Evolutionary conservation across 2,888 invertebrate species (phyloP).

Genomic region (Caenorhabditis macrosperma): DNA sequence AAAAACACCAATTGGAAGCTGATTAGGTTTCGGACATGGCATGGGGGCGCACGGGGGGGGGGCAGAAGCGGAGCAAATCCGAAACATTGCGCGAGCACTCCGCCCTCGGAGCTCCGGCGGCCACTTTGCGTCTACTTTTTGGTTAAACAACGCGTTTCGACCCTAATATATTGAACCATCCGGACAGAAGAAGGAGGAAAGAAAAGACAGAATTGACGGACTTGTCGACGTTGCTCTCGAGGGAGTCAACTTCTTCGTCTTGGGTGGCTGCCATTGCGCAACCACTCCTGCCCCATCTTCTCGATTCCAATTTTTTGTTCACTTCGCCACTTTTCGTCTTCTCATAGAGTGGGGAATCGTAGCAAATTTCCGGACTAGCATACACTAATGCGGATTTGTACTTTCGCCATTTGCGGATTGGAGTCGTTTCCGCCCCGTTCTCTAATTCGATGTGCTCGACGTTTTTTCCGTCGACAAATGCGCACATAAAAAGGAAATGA

Average conservation of each 20-base stretch:
- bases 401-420: slow-evolving; percentile 40
- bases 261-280: slow-evolving; percentile 55
- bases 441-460: slow-evolving; percentile 32
- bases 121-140: slow-evolving; percentile 11
- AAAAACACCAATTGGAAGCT: slow-evolving; percentile 44
- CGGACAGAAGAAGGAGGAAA: slow-evolving; percentile 4
- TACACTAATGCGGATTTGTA: slow-evolving; percentile 57
- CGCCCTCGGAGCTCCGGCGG: neutral
- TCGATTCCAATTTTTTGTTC: slow-evolving; percentile 42
- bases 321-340: slow-evolving; percentile 18
- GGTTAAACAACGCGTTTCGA: slow-evolving; percentile 21
- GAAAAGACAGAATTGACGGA: slow-evolving; percentile 33
- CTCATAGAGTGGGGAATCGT: slow-evolving; percentile 15
- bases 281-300: slow-evolving; percentile 43
- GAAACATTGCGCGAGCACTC: neutral
- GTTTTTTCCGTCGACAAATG: slow-evolving; percentile 11
- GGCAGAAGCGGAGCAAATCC: slow-evolving; percentile 8
- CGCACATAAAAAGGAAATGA: slow-evolving; percentile 10
- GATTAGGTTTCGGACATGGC: slow-evolving; percentile 39
- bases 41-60: slow-evolving; percentile 32
- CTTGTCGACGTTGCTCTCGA: slow-evolving; percentile 48
- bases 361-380: slow-evolving; percentile 46
- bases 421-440: slow-evolving; percentile 44
- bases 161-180: slow-evolving; percentile 50
- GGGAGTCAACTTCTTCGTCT: slow-evolving; percentile 58